Conservation (phyloP, 1,140 invertebrate genomes). For the Drosophila melanica region DNA sequence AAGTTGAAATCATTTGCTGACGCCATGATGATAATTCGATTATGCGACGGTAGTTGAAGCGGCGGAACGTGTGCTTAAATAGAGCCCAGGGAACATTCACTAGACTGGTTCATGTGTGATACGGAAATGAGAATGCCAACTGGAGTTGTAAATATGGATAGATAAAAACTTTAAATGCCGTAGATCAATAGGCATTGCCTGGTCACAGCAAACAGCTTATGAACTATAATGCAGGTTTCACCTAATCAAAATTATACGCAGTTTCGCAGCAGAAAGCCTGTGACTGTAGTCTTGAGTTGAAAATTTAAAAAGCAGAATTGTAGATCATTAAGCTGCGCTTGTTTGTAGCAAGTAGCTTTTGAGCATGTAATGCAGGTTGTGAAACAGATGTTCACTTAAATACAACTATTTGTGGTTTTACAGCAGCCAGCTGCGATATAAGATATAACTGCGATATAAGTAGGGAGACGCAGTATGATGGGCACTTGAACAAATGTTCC, state of each 20-base stretch:
- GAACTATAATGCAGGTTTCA: not conserved
- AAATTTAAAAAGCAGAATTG: constrained; percentile 1
- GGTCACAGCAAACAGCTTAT: constrained; percentile 18
- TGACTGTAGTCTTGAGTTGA: not conserved
- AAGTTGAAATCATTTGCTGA: constrained; percentile 82
- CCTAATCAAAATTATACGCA: no score
- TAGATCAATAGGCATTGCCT: not conserved
- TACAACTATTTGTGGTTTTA: no score
- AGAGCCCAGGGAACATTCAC: constrained; percentile 16
- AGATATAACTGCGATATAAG: not conserved
- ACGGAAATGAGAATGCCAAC: constrained; percentile 26
- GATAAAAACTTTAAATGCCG: constrained; percentile 3
- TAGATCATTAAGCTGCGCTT: not conserved
- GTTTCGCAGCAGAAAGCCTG: not conserved
- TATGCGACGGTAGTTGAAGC: constrained; percentile 35
- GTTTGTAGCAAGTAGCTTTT: constrained; percentile 14
- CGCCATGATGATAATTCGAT: constrained; percentile 82
- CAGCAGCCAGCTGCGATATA: not conserved
- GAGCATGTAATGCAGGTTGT: not conserved
- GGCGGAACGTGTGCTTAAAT: constrained; percentile 26
- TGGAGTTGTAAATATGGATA: constrained; percentile 3
- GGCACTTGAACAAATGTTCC: constrained; percentile 33
- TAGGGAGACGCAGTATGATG: not conserved
- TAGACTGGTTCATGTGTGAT: not conserved
- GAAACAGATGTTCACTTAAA: no score